phyloP scores from a whole-genome alignment of 2,797 vertebrate genomes.

The Malurus leucopterus region DNA sequence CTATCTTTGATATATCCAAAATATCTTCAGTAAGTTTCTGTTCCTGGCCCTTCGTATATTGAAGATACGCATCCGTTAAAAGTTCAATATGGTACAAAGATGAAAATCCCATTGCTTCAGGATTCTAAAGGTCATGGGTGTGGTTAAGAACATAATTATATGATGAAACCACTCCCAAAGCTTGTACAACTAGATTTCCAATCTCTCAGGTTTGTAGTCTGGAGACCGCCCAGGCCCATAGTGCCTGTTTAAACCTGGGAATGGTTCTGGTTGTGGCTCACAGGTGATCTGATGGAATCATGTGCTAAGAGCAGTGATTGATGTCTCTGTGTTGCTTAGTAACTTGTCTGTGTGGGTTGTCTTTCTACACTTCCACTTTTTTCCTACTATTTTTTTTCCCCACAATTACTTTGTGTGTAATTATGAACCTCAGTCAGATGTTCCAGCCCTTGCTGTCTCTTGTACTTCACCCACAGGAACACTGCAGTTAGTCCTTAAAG shows the following conservation, averaged over 20 bases:
- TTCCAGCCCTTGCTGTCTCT: background rate
- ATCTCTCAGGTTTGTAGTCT: background rate
- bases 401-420: background rate
- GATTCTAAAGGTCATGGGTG: background rate
- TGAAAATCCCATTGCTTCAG: background rate
- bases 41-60: background rate
- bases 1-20: background rate
- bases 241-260: fast-evolving
- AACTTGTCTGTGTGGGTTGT: background rate
- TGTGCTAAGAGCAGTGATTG: background rate
- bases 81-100: background rate
- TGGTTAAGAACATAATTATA: background rate
- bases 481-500: background rate
- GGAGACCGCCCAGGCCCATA: background rate
- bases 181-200: background rate
- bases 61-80: background rate
- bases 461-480: fast-evolving
- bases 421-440: fast-evolving
- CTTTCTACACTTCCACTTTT: background rate
- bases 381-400: too few relatives aligned
- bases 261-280: fast-evolving
- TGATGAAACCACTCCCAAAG: fast-evolving
- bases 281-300: background rate
- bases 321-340: background rate
- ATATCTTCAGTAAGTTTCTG: background rate